These are phyloP conservation scores for Solea solea DNA, from an alignment of 2,113 vertebrate genomes.

Conservation along the genomic window DNA sequence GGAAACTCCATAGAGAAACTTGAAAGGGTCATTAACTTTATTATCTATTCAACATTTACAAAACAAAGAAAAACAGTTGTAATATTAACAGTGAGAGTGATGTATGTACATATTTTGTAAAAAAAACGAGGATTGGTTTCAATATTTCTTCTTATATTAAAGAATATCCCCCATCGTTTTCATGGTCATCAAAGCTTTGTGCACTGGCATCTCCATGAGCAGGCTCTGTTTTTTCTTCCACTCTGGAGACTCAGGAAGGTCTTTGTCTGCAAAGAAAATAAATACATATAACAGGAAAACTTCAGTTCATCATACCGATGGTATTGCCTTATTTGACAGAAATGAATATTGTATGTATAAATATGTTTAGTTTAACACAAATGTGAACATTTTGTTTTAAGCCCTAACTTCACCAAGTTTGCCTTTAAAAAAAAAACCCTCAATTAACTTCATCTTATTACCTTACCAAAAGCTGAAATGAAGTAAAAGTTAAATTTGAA, in stretches of 20 bases:
- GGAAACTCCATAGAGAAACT: constrained; percentile 19
- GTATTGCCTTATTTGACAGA: too few relatives aligned
- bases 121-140: background rate
- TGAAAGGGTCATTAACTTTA: background rate
- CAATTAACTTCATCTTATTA: too few relatives aligned
- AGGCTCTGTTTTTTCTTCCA: constrained; percentile 71
- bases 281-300: background rate
- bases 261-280: constrained; percentile 60
- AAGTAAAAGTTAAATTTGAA: too few relatives aligned
- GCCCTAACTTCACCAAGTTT: too few relatives aligned
- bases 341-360: too few relatives aligned
- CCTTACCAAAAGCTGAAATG: too few relatives aligned
- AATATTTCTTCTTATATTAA: constrained; percentile 28
- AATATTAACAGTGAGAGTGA: background rate
- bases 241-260: constrained; percentile 52
- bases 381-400: too few relatives aligned
- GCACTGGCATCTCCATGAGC: constrained; percentile 73
- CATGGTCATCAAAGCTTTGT: constrained; percentile 72
- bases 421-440: too few relatives aligned
- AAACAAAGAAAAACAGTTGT: background rate
- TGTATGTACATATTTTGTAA: background rate
- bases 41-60: background rate
- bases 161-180: constrained; percentile 58
- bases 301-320: background rate
- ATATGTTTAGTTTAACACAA: too few relatives aligned